Evolutionary conservation across 2,888 invertebrate genomes (phyloP), one percentile per base, ranked within the genome.

Genomic region (Cordilura impudica): DNA sequence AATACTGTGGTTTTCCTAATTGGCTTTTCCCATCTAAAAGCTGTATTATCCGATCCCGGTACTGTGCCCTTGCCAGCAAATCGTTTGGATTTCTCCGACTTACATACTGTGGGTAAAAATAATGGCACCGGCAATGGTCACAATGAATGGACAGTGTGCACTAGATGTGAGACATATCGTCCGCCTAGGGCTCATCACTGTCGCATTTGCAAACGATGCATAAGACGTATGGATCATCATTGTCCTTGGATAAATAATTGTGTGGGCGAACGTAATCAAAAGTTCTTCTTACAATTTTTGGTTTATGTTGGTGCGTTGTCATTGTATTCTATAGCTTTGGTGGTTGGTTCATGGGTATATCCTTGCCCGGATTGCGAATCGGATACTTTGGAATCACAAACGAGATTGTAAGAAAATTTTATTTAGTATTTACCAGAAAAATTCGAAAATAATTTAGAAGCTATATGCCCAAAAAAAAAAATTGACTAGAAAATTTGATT

Each of bases 171-270:
- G 91, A 94, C 95, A 60, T 93, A 95, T 89, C 91, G 95, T 60
- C 96, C 96, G 7, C 96, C 96, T 0, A 90, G 95, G 82, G 96
- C 96, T 6, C 96, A 96, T 89, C 96, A 97, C 88, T 97, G 97
- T 90, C 93, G 96, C 83, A 95, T 96, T 82, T 97, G 96, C 87
- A 94, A 95, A 84, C 91, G 96, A 81, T 96, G 96, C 87, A 94
- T 97, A 66, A 85, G 89, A 2, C 87, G 88, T 53, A 89, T 90
- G 89, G 90, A 90, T 72, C 89, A 89, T 54, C 96, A 97, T 89
- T 96, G 97, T 89, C 95, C 96, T 4, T 96, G 96, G 96, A 96
- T 97, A 56, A 97, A 97, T 88, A 97, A 97, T 89, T 97, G 97
- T 89, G 96, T 97, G 4, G 97, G 97, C 51, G 97, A 97, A 90